Base-by-base conservation (phyloP, 1,140 invertebrate genomes). In the Calephelis virginiensis region DNA sequence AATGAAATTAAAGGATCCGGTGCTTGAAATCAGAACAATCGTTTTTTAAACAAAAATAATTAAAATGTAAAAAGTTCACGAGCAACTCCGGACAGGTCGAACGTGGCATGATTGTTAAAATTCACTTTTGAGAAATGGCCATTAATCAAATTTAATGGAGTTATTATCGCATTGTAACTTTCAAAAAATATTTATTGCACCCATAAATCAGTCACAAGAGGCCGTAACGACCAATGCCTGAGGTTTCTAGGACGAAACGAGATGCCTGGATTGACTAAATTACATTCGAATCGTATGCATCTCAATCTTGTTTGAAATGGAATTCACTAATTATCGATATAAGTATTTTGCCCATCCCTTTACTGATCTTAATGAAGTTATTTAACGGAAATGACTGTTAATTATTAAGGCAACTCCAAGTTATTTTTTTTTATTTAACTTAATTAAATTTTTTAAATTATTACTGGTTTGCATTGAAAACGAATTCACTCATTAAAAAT, bases 101-200 rank as follows among this genome's bases (percentile, higher is more conserved):
- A 63, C 69, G 61, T 82, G 74, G 74, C 74, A 65, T 78, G 75
- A 75, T 80, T 77, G 75, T 83, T 80, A 82, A 83, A 83, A 89
- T 83, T 90, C 86, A 87, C 83, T 89, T 89, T 88, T 86, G 74
- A 86, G 84, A 89, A 90, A 88, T 83, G 85, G 78, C 86, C 88
- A 89, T 90, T 84, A 88, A 90, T 90, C 88, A 90, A 90, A 89
- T 85, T 90, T 88, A 90, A 90, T 90, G 88, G 86, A 90, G 86
- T 90, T 90, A 89, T 90, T 90, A 89, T 89, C 85, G 86, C 84
- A 85, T 77, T 83, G 75, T 67, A 81, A 89, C 83, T 90, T 90
- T 88, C 84, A 89, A 86, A 89, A 89, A 87, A 89, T 90, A 90
- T 89, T 90, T 89, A 90, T 88, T 81, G 77, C 81, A 67, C 63